Conservation (phyloP, 1,140 invertebrate species). For the Phymastichus coffea region DNA sequence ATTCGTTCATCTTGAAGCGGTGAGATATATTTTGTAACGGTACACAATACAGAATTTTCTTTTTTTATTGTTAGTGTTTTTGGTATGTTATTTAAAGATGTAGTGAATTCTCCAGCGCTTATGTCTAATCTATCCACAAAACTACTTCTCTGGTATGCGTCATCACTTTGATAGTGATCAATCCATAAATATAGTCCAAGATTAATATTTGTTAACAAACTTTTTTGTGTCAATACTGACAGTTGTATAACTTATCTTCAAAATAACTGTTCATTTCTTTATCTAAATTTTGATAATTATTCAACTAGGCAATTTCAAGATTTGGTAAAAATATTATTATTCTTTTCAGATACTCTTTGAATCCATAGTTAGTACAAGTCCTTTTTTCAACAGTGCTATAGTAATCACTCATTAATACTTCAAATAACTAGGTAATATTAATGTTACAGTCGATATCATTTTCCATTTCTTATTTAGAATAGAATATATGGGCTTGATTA, state of each 20-base stretch:
- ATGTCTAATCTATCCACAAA: too few relatives aligned
- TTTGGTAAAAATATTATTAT: background rate
- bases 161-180: background rate
- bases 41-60: background rate
- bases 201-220: background rate
- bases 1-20: background rate
- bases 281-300: background rate
- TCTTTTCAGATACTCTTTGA: background rate
- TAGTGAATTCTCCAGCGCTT: too few relatives aligned
- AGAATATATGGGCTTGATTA: background rate
- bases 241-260: background rate
- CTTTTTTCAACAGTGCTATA: background rate
- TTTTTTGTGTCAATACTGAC: background rate
- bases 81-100: background rate
- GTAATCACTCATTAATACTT: background rate
- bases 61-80: background rate
- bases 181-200: background rate
- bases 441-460: too few relatives aligned
- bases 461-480: too few relatives aligned
- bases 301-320: background rate
- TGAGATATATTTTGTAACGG: background rate
- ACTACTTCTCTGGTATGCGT: background rate
- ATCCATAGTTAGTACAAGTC: background rate
- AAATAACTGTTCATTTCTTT: background rate
- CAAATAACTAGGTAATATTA: too few relatives aligned